Evolutionary conservation across 2,888 invertebrate genomes (phyloP), one percentile per base, ranked within the genome.

Genomic region (Sceliomorpha sp.): DNA sequence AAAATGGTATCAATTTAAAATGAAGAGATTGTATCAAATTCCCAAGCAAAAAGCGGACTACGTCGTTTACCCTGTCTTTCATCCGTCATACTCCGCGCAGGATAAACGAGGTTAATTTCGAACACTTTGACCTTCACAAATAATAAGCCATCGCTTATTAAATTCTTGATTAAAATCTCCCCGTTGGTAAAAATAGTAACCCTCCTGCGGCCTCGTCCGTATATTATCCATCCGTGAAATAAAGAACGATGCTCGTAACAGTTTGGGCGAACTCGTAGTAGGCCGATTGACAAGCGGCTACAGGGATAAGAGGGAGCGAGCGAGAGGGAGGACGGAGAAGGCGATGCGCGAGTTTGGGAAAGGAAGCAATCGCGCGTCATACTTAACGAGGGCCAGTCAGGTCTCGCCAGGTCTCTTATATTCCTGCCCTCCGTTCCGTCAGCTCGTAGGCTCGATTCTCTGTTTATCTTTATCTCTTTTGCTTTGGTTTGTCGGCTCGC

Each of bases 391-490:
- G 83, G 74, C 79, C 78, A 70, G 74, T 73, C 71, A 69, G 58
- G 70, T 50, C 59, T 66, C 50, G 48, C 47, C 53, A 40, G 31
- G 34, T 50, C 40, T 45, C 64, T 69, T 78, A 68, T 76, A 75
- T 76, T 72, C 77, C 72, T 72, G 44, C 45, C 51, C 68, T 53
- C 47, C 47, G 58, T 58, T 68, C 81, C 79, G 80, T 80, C 78
- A 80, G 78, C 80, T 84, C 83, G 81, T 82, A 83, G 83, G 80
- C 80, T 83, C 81, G 82, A 86, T 86, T 86, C 85, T 85, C 85
- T 88, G 88, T 88, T 87, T 88, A 87, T 88, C 85, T 87, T 87
- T 87, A 88, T 87, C 86, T 86, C 85, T 84, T 85, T 86, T 85
- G 83, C 84, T 86, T 87, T 85, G 84, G 87, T 87, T 88, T 88